Evolutionary conservation across 2,888 invertebrate species (phyloP), one percentile per base, ranked within the genome.

Genomic region (Lepidonotus clava): DNA sequence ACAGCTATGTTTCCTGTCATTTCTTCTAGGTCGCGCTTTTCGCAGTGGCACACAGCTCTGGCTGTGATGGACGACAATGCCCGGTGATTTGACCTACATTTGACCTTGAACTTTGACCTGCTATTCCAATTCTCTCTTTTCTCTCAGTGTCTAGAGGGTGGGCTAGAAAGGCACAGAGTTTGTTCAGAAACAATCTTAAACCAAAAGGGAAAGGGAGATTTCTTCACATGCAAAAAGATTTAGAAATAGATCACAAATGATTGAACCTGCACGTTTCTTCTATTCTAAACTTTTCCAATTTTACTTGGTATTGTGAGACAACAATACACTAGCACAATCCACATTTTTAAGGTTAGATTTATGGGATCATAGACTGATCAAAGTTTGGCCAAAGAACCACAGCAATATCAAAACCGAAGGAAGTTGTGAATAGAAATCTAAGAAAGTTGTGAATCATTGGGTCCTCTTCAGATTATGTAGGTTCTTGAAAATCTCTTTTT

Each of bases 11-110:
- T 46, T 80, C 41, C 41, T 51, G 41, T 51, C 46, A 24, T 80
- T 80, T 46, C 51, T 80, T 80, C 46, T 80, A 80, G 80, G 80
- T 80, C 46, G 46, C 80, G 80, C 80, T 51, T 46, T 80, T 21
- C 18, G 46, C 80, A 41, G 80, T 80, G 80, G 80, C 46, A 80
- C 21, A 80, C 80, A 80, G 80, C 80, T 32, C 41, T 24, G 21
- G 80, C 80, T 80, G 41, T 51, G 34, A 80, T 80, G 80, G 80
- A 80, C 80, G 80, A 80, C 80, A 80, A 32, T 46, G 80, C 80
- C 34, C 28, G 80, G 80, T 80, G 80, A 80, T 80, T 80, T 80
- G 46, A 80, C 80, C 80, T 80, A 80, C 24, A 80, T 80, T 46
- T 80, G 46, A 80, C 80, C 46, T 77, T 77, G 77, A 77, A 38